Conservation (phyloP, 2,113 vertebrate species). For the Accipiter virgatus region DNA sequence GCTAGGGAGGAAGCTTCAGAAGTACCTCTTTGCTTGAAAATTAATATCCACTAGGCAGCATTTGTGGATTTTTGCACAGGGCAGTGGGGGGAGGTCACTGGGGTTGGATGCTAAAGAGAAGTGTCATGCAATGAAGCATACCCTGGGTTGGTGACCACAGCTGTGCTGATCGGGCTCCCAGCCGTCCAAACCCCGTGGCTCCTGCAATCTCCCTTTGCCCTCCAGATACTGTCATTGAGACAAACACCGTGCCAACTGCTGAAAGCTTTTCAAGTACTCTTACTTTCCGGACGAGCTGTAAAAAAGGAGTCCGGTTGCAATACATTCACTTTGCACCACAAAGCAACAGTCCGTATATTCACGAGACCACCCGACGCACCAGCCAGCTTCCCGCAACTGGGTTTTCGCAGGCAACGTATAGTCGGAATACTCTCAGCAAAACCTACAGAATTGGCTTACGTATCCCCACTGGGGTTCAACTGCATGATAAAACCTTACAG, state of each 20-base stretch:
- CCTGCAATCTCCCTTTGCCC: neutral
- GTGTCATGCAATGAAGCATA: neutral
- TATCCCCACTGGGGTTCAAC: neutral
- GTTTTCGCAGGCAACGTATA: neutral
- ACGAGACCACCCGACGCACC: neutral
- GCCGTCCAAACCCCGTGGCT: neutral
- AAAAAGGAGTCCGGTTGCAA: neutral
- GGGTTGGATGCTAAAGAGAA: neutral
- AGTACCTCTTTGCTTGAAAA: neutral
- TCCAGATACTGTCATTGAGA: neutral
- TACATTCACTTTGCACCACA: neutral
- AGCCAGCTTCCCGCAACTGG: neutral
- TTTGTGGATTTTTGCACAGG: neutral
- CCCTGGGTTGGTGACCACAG: neutral
- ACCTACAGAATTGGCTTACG: neutral
- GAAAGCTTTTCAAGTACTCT: neutral
- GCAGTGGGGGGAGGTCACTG: neutral
- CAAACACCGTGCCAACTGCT: neutral
- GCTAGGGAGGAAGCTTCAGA: neutral
- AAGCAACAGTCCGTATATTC: neutral
- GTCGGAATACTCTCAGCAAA: neutral
- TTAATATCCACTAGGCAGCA: neutral
- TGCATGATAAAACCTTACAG: neutral
- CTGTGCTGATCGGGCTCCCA: neutral
- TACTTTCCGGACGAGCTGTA: neutral